Base-by-base conservation (phyloP, 2,888 invertebrate genomes). In the Agonopterix arenella region DNA sequence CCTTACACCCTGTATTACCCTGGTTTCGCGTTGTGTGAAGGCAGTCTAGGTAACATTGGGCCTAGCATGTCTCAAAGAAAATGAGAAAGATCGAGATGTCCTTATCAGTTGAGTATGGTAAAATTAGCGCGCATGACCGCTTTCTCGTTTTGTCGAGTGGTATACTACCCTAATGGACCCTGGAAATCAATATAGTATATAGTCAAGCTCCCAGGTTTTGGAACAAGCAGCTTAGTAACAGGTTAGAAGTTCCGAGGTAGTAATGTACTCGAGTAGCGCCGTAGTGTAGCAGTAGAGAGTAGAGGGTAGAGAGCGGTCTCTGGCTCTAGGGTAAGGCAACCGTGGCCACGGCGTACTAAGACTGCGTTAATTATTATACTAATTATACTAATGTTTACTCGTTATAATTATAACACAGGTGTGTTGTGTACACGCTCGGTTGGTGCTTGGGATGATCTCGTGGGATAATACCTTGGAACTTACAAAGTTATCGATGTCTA, bases 311-410 rank as follows among this genome's bases (percentile, higher is more conserved):
- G 28, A 71, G 74, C 74, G 72, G 75, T 78, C 79, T 76, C 73
- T 65, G 61, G 61, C 63, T 61, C 60, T 66, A 64, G 62, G 60
- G 63, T 69, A 73, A 76, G 73, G 76, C 71, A 71, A 72, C 69
- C 65, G 67, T 68, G 72, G 66, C 63, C 71, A 71, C 75, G 77
- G 80, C 73, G 75, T 76, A 74, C 67, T 76, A 88, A 86, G 88
- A 86, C 86, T 88, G 88, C 84, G 72, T 78, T 81, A 74, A 53
- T 66, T 40, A 45, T 42, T 36, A 46, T 38, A 13, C 44, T 49
- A 59, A 58, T 57, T 75, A 77, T 74, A 79, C 67, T 40, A 73
- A 76, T 78, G 70, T 80, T 80, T 80, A 80, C 69, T 77, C 71
- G 75, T 80, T 78, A 71, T 75, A 67, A 11, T 43, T 8, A 28